Base-by-base conservation (phyloP, 1,140 invertebrate genomes). In the Drosophila lacertosa region DNA sequence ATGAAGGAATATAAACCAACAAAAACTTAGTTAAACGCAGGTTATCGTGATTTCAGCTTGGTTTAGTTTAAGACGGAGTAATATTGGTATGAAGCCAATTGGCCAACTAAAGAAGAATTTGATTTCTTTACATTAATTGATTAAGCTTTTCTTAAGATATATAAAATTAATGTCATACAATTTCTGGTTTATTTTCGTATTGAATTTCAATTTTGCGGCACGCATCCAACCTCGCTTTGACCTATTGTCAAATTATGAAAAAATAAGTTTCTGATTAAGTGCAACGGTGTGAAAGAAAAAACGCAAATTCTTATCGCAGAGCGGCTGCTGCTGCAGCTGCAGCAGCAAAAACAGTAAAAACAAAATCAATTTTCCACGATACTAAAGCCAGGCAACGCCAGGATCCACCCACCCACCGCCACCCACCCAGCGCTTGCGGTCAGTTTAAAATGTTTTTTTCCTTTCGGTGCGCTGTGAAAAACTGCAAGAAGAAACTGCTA, bases 371-470 rank as follows among this genome's bases (percentile, higher is more conserved):
- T 84, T 84, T 63, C 55, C 48, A 33, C 45, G 29, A 65, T 62
- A 64, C 33, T 39, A 45, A 58, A 48, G 39, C 54, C 5, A 33
- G 32, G 10, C 53, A 55, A 7, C 39, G 45, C 13, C 24, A 45
- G 16, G 1, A 10, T 37, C 9, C 5, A 26, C 11, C 29, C 42
- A 22, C 15, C 5, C 16, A 20, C 29, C 2, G 20, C 20, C 4
- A 55, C 51, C 60, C 78, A 74, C 77, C 81, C 78, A 74, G 73
- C 81, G 73, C 73, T 74, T 72, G 81, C 73, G 80, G 80, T 84
- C 80, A 84, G 67, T 65, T 84, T 67, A 62, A 65, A 51, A 86
- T 57, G 73, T 66, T 79, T 64, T 20, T 72, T 29, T 1, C 7
- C 7, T 26, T 26, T 26, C 7, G 5, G 5, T 26, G 71, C 58